phyloP scores from a whole-genome alignment of 2,113 vertebrate species.

The Catharus bicknelli region DNA sequence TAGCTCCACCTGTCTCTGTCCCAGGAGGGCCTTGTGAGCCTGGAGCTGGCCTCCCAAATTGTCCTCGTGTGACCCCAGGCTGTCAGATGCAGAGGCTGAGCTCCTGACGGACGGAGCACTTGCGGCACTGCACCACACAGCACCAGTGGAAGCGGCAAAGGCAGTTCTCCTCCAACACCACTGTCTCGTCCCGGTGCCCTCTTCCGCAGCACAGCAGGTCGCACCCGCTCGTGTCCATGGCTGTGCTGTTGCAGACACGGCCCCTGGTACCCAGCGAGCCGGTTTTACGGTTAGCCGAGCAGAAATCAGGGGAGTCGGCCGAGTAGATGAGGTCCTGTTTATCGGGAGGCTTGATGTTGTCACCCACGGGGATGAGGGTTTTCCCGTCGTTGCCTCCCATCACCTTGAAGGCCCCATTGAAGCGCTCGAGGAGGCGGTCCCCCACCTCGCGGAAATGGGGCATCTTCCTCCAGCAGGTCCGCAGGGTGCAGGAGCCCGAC shows the following conservation, averaged over 20 bases:
- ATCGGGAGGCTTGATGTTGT: conserved; percentile 91
- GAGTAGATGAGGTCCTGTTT: conserved; percentile 95
- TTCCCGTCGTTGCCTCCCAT: conserved; percentile 97
- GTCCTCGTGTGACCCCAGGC: background rate
- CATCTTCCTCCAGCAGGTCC: conserved; percentile 98
- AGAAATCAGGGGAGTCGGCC: conserved; percentile 95
- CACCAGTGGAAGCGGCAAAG: conserved; percentile 98
- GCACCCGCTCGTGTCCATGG: conserved; percentile 93
- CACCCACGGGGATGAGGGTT: conserved; percentile 90
- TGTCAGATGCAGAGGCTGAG: conserved; percentile 90
- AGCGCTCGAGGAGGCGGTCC: conserved; percentile 89
- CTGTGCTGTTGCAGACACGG: conserved; percentile 92
- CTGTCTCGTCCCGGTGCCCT: conserved; percentile 88
- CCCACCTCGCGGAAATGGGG: conserved; percentile 95
- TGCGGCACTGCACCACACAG: conserved; percentile 96
- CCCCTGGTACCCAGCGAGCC: conserved; percentile 92
- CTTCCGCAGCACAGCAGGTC: conserved; percentile 94
- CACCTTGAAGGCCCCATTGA: conserved; percentile 94
- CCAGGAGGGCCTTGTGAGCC: fast-evolving
- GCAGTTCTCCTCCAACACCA: conserved; percentile 95
- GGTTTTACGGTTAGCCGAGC: conserved; percentile 90
- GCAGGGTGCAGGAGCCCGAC: conserved; percentile 92
- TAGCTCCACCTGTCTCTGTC: background rate
- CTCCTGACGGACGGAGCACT: conserved; percentile 91
- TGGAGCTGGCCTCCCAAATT: background rate